Percentiles rank a stretch among this genome's conserved stretches.
Evolutionary conservation across 2,797 vertebrate genomes (phyloP).

Genomic region (Liparis tanakae): DNA sequence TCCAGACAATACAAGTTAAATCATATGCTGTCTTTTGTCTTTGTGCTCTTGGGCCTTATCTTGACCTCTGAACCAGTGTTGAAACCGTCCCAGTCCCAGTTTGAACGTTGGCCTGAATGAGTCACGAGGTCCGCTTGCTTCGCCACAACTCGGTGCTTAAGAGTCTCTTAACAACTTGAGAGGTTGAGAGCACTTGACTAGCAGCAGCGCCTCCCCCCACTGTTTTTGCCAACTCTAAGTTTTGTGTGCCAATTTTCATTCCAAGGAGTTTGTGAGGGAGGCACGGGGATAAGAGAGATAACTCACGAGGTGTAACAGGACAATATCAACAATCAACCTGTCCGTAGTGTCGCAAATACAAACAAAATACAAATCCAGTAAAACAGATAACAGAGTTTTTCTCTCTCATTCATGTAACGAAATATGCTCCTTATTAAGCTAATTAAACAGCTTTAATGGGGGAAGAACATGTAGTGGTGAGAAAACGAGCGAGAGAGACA

Average conservation of each 20-base stretch:
- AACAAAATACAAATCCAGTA: neutral
- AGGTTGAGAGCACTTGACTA: constrained; percentile 64
- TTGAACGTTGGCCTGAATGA: constrained; percentile 46
- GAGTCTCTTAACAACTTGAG: constrained; percentile 66
- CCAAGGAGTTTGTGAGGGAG: constrained; percentile 26
- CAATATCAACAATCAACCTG: constrained; percentile 36
- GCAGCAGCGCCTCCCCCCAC: neutral
- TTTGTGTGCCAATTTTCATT: constrained; percentile 56
- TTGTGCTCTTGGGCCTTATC: constrained; percentile 29
- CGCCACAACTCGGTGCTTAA: constrained; percentile 41
- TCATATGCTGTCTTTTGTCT: constrained; percentile 30
- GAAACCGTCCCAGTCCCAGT: constrained; percentile 39
- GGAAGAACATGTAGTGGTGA: constrained; percentile 21
- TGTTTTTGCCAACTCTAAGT: constrained; percentile 49
- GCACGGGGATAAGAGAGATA: neutral
- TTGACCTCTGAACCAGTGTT: constrained; percentile 45
- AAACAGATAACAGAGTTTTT: neutral
- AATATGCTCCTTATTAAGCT: neutral
- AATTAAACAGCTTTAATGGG: constrained; percentile 26
- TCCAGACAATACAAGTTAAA: constrained; percentile 54
- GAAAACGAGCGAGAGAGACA: constrained; percentile 46
- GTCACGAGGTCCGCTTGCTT: constrained; percentile 34
- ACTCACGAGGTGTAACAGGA: constrained; percentile 33
- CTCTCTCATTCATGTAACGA: neutral
- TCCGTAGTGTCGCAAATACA: neutral